These are phyloP conservation scores for Iphiclides podalirius DNA, from an alignment of 2,888 invertebrate genomes.

Conservation along the genomic window DNA sequence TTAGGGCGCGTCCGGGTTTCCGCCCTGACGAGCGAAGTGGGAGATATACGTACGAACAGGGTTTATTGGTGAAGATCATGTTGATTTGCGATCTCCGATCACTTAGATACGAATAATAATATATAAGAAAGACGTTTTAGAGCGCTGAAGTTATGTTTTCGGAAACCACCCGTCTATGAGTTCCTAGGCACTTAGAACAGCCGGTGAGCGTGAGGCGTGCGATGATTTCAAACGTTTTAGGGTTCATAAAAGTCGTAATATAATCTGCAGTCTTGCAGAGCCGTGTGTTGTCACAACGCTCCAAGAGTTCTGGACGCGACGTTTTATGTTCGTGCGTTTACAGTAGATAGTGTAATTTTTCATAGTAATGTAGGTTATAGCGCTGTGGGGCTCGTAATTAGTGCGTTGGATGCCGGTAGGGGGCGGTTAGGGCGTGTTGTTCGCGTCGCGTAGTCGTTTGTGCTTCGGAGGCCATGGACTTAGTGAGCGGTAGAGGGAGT, in stretches of 20 bases:
- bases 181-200: constrained; percentile 8
- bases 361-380: constrained; percentile 31
- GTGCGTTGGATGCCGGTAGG: not conserved
- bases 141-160: not conserved
- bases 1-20: constrained; percentile 30
- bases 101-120: too few species aligned
- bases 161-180: constrained; percentile 3
- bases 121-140: too few species aligned
- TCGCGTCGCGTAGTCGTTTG: constrained; percentile 8
- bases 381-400: constrained; percentile 33
- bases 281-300: too few species aligned
- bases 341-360: constrained; percentile 60
- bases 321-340: constrained; percentile 37
- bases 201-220: constrained; percentile 3
- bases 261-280: too few species aligned
- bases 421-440: constrained; percentile 2
- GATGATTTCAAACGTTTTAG: too few species aligned
- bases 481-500: not conserved
- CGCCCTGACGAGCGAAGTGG: constrained; percentile 15
- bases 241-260: too few species aligned
- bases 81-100: constrained; percentile 3
- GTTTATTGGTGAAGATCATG: constrained; percentile 1
- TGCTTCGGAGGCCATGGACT: constrained; percentile 9
- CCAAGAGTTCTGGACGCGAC: too few species aligned
- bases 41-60: constrained; percentile 13